phyloP scores from a whole-genome alignment of 2,888 invertebrate species.

The Drosophila ochracea region DNA sequence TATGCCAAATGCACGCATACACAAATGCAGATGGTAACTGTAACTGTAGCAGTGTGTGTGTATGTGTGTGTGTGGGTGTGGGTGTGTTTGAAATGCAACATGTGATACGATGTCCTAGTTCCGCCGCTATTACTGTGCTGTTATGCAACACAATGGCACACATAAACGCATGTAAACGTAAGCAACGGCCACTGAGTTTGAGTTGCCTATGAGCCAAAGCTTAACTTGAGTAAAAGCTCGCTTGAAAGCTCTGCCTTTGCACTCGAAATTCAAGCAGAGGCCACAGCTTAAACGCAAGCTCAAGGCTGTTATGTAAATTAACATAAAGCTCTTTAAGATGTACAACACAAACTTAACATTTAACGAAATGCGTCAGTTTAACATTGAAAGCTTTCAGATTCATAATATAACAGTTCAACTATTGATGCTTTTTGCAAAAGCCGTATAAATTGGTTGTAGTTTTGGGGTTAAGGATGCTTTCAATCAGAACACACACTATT shows the following conservation, averaged over 20 bases:
- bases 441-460: slow-evolving; percentile 20
- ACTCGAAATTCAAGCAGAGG: slow-evolving; percentile 9
- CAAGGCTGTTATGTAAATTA: background rate
- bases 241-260: slow-evolving; percentile 7
- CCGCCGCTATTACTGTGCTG: slow-evolving; percentile 74
- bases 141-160: slow-evolving; percentile 81
- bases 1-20: slow-evolving; percentile 56
- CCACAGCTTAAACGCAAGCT: slow-evolving; percentile 15
- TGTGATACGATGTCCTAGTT: slow-evolving; percentile 84
- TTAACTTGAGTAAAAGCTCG: slow-evolving; percentile 26
- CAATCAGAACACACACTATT: slow-evolving; percentile 5
- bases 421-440: slow-evolving; percentile 15
- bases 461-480: slow-evolving; percentile 23
- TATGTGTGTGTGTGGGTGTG: slow-evolving; percentile 22
- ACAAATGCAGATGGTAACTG: slow-evolving; percentile 15
- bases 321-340: slow-evolving; percentile 15
- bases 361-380: slow-evolving; percentile 19
- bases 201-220: slow-evolving; percentile 30
- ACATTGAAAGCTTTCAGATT: slow-evolving; percentile 23
- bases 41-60: slow-evolving; percentile 17
- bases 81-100: slow-evolving; percentile 76
- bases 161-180: slow-evolving; percentile 58
- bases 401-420: slow-evolving; percentile 10
- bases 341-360: slow-evolving; percentile 18
- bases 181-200: slow-evolving; percentile 36